Evolutionary conservation across 2,888 invertebrate species (phyloP).

Genomic region (Ariolimax columbianus): DNA sequence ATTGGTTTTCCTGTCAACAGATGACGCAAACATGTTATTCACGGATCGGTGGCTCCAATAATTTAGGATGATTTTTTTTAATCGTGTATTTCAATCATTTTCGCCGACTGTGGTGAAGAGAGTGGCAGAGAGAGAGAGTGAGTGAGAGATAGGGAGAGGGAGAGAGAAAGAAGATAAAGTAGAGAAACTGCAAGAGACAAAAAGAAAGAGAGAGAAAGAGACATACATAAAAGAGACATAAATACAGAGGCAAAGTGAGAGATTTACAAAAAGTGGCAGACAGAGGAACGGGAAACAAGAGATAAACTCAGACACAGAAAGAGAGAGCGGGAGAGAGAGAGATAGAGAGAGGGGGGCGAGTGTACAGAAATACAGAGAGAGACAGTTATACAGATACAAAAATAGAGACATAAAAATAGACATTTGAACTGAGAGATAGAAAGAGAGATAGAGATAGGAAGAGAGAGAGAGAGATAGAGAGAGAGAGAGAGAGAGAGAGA

Average conservation of each 20-base stretch:
- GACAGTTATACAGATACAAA: slow-evolving; percentile 24
- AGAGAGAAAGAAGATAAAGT: no score
- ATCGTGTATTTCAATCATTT: no score
- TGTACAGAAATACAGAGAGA: no score
- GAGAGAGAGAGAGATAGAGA: no score
- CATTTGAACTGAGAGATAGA: not conserved
- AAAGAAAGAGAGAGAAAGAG: slow-evolving; percentile 37
- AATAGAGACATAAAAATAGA: not conserved
- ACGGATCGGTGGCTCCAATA: no score
- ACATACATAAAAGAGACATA: not conserved
- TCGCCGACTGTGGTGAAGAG: not conserved
- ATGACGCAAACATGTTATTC: no score
- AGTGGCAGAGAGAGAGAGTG: not conserved
- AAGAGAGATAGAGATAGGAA: no score
- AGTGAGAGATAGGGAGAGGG: no score
- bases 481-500: not conserved
- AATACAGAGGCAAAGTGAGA: not conserved
- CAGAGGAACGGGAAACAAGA: slow-evolving; percentile 10
- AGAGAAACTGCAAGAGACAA: slow-evolving; percentile 15
- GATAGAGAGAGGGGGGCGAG: no score
- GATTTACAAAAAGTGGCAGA: not conserved
- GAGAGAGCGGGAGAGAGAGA: no score
- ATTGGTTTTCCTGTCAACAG: no score
- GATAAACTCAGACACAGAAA: slow-evolving; percentile 40
- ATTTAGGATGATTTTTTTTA: no score